Percentiles rank a stretch among this genome's conserved stretches.
Evolutionary conservation across 2,797 vertebrate genomes (phyloP).

Genomic region (Clarias platycephalus): DNA sequence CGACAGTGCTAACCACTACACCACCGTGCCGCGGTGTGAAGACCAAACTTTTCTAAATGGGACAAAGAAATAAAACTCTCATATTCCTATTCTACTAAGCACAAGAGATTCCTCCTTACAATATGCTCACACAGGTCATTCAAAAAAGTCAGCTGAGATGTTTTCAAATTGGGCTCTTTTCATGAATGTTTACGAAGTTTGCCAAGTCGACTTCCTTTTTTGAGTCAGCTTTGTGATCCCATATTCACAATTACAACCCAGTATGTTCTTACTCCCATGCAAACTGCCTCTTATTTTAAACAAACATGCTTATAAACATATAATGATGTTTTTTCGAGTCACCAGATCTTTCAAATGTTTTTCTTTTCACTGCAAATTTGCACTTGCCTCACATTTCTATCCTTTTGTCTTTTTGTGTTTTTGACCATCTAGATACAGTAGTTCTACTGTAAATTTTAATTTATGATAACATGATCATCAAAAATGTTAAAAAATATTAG

Average conservation of each 20-base stretch:
- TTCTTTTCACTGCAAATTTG: neutral
- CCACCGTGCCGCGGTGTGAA: constrained; percentile 1
- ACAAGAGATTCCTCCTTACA: constrained; percentile 44
- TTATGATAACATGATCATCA: neutral
- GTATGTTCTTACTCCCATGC: neutral
- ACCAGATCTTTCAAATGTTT: neutral
- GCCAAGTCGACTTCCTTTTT: constrained; percentile 8
- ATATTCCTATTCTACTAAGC: constrained; percentile 15
- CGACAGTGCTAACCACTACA: no score
- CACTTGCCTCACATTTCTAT: neutral
- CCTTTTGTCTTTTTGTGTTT: neutral
- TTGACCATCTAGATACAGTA: neutral
- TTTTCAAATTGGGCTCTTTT: neutral
- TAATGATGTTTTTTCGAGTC: neutral
- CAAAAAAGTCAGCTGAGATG: neutral
- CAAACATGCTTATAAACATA: neutral
- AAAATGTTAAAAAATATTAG: neutral
- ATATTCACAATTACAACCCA: neutral
- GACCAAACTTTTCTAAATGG: constrained; percentile 40
- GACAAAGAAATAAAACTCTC: constrained; percentile 13
- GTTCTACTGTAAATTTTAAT: no score
- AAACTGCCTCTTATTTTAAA: neutral
- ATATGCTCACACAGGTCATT: neutral
- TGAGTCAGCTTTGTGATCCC: no score
- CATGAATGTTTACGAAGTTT: constrained; percentile 6